Evolutionary conservation across 23 tunicate species (phyloP).

Genomic region (Styela clava): DNA sequence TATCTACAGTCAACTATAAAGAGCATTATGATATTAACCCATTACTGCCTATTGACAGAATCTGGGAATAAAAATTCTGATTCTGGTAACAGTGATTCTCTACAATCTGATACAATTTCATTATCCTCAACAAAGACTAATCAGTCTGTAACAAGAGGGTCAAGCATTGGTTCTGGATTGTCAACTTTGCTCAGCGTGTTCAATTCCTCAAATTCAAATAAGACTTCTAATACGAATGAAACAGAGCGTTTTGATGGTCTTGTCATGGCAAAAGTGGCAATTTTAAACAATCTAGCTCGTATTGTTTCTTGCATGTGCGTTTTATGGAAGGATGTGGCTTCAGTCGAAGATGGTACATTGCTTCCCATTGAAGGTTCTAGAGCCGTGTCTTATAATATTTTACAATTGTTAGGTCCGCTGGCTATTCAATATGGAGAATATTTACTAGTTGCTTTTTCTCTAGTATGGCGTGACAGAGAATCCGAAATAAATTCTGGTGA

Average conservation of each 20-base stretch:
- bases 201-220: conserved; percentile 23
- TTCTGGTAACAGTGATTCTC: background rate
- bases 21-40: background rate
- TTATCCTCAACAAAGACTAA: background rate
- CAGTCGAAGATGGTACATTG: background rate
- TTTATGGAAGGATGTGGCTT: conserved; percentile 46
- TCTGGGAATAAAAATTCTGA: conserved; percentile 9
- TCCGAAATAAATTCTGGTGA: background rate
- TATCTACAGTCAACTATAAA: conserved; percentile 14
- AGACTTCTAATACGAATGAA: conserved; percentile 12
- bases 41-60: conserved; percentile 14
- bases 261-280: conserved; percentile 35
- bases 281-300: conserved; percentile 49
- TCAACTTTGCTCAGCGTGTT: conserved; percentile 71
- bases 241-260: conserved; percentile 31
- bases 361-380: conserved; percentile 2
- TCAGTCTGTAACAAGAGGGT: conserved; percentile 8
- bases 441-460: conserved; percentile 60
- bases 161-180: conserved; percentile 31
- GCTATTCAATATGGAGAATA: conserved; percentile 85
- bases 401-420: conserved; percentile 76
- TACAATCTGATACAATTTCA: conserved; percentile 8
- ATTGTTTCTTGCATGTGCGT: conserved; percentile 51
- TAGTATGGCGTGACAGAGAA: conserved; percentile 65
- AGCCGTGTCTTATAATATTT: conserved; percentile 46